Conservation (phyloP, 2,888 invertebrate species). For the Meiosimyza decipiens region DNA sequence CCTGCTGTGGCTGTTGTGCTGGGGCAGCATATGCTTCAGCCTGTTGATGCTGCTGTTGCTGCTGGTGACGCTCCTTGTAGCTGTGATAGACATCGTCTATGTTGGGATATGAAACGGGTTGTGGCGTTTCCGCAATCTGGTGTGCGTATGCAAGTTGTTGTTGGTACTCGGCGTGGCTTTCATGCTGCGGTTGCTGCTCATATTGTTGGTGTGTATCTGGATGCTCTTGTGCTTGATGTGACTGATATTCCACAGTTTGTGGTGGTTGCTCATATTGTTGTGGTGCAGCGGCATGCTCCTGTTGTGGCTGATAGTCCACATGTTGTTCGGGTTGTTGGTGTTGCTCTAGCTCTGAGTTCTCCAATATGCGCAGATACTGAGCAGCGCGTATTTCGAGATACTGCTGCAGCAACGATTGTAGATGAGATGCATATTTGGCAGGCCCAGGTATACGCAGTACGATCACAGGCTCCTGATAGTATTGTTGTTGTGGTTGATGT, state of each 20-base stretch:
- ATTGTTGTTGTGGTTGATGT: constrained; percentile 33
- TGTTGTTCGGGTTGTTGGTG: constrained; percentile 44
- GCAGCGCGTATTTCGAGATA: constrained; percentile 66
- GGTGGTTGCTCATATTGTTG: constrained; percentile 37
- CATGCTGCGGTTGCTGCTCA: constrained; percentile 15
- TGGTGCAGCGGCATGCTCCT: constrained; percentile 35
- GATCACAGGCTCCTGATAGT: constrained; percentile 63
- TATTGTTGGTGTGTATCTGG: constrained; percentile 31
- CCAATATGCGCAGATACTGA: constrained; percentile 62
- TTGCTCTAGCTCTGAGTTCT: constrained; percentile 60
- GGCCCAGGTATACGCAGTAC: constrained; percentile 65
- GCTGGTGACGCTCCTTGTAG: constrained; percentile 57
- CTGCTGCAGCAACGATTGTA: constrained; percentile 64
- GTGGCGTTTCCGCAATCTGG: constrained; percentile 49
- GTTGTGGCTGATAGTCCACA: constrained; percentile 41
- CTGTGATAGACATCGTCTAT: constrained; percentile 61
- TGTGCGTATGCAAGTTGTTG: constrained; percentile 52
- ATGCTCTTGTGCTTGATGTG: background rate
- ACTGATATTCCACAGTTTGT: constrained; percentile 37
- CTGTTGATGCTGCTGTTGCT: constrained; percentile 45
- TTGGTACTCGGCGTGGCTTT: constrained; percentile 42
- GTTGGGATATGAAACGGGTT: constrained; percentile 54
- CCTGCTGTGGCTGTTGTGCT: background rate
- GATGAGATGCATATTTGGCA: constrained; percentile 64
- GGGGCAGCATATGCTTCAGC: constrained; percentile 20